These are phyloP conservation scores for Orthosia gracilis DNA, from an alignment of 2,888 invertebrate species.

Conservation along the genomic window DNA sequence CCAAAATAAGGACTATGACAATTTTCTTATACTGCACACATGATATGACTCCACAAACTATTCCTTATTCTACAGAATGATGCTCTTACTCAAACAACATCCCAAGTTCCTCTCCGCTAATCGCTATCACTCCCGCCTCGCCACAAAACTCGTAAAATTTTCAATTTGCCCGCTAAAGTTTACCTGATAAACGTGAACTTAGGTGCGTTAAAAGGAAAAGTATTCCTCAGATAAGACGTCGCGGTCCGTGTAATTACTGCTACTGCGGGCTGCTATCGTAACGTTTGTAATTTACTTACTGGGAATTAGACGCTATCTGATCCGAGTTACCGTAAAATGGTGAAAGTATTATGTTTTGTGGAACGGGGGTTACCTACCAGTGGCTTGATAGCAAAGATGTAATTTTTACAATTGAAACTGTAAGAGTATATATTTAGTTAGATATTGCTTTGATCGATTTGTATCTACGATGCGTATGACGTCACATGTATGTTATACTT, in stretches of 20 bases:
- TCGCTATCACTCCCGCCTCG: conserved; percentile 52
- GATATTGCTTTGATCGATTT: too few relatives aligned
- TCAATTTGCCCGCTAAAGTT: conserved; percentile 88
- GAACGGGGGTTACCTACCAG: background rate
- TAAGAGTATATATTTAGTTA: too few relatives aligned
- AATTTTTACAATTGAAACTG: background rate
- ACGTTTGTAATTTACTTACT: conserved; percentile 72
- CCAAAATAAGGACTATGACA: too few relatives aligned
- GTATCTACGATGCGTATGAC: too few relatives aligned
- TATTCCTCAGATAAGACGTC: conserved; percentile 80
- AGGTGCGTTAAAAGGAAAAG: conserved; percentile 82
- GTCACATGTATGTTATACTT: too few relatives aligned
- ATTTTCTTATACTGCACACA: too few relatives aligned
- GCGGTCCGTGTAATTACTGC: conserved; percentile 77
- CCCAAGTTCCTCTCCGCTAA: conserved; percentile 9
- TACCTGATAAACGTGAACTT: conserved; percentile 89
- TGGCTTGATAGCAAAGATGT: background rate
- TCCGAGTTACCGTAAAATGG: conserved; percentile 40
- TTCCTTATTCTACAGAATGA: too few relatives aligned
- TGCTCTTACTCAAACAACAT: background rate
- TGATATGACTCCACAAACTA: too few relatives aligned
- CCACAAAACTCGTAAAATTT: conserved; percentile 85
- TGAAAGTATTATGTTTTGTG: conserved; percentile 40
- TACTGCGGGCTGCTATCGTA: conserved; percentile 72
- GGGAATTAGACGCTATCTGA: conserved; percentile 63